Percentiles rank a stretch among this genome's conserved stretches.
Evolutionary conservation across 2,888 invertebrate species (phyloP).

Genomic region (Dasypogon diadema): DNA sequence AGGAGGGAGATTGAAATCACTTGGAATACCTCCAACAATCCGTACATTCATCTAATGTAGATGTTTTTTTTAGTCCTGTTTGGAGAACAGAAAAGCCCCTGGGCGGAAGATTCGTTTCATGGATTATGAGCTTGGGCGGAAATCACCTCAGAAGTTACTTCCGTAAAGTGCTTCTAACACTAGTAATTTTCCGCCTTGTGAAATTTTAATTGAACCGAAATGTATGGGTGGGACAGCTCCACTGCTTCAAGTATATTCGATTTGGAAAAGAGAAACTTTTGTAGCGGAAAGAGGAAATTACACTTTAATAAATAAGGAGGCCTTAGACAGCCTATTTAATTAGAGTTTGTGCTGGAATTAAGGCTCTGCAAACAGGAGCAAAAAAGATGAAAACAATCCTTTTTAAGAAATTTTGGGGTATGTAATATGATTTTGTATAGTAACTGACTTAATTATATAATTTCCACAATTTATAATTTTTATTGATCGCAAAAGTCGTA

Average conservation of each 20-base stretch:
- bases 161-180: not conserved
- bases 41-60: not conserved
- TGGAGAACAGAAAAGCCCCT: not conserved
- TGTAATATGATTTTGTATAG: too few species aligned
- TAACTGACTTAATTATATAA: too few species aligned
- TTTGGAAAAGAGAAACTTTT: not conserved
- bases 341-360: too few species aligned
- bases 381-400: too few species aligned
- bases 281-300: not conserved
- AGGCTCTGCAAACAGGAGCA: too few species aligned
- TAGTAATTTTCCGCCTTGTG: not conserved
- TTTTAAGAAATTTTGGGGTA: too few species aligned
- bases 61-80: not conserved
- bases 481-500: too few species aligned
- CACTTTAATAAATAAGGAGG: not conserved
- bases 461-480: too few species aligned
- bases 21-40: too few species aligned
- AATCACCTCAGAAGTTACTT: not conserved
- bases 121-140: not conserved
- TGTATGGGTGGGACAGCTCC: not conserved
- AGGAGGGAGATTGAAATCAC: not conserved
- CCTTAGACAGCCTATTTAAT: too few species aligned
- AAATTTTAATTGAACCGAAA: not conserved
- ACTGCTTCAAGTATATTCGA: not conserved
- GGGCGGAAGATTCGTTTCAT: not conserved